phyloP scores from a whole-genome alignment of 1,140 invertebrate genomes.

The Formica selysi region DNA sequence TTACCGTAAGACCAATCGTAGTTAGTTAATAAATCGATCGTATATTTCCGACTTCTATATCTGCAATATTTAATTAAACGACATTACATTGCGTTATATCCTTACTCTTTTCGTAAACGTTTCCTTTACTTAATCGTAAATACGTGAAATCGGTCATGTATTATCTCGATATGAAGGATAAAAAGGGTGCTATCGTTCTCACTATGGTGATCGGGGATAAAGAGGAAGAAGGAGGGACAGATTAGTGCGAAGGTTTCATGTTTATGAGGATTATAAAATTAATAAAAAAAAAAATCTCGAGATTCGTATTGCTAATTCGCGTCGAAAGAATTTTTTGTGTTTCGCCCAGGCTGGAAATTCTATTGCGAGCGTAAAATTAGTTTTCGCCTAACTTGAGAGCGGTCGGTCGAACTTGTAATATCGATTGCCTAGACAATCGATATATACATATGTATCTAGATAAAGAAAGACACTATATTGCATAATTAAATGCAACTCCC shows the following conservation, averaged over 20 bases:
- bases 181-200: slow-evolving; percentile 60
- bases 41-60: slow-evolving; percentile 77
- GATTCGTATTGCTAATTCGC: slow-evolving; percentile 39
- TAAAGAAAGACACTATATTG: slow-evolving; percentile 7
- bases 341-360: slow-evolving; percentile 74
- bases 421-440: slow-evolving; percentile 36
- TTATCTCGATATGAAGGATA: slow-evolving; percentile 62
- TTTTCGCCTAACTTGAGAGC: neutral
- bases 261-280: slow-evolving; percentile 36
- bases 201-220: slow-evolving; percentile 36
- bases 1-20: slow-evolving; percentile 81
- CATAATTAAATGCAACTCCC: neutral
- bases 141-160: slow-evolving; percentile 66
- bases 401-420: slow-evolving; percentile 27
- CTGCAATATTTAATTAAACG: slow-evolving; percentile 82
- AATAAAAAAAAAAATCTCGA: slow-evolving; percentile 27
- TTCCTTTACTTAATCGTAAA: slow-evolving; percentile 72
- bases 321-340: slow-evolving; percentile 38
- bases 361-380: slow-evolving; percentile 22
- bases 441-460: neutral
- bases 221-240: slow-evolving; percentile 26
- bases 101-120: slow-evolving; percentile 77
- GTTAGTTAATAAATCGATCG: slow-evolving; percentile 80
- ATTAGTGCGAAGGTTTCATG: slow-evolving; percentile 25
- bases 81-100: slow-evolving; percentile 84